Base-by-base conservation (phyloP, 2,113 vertebrate species). In the Thymallus thymallus region DNA sequence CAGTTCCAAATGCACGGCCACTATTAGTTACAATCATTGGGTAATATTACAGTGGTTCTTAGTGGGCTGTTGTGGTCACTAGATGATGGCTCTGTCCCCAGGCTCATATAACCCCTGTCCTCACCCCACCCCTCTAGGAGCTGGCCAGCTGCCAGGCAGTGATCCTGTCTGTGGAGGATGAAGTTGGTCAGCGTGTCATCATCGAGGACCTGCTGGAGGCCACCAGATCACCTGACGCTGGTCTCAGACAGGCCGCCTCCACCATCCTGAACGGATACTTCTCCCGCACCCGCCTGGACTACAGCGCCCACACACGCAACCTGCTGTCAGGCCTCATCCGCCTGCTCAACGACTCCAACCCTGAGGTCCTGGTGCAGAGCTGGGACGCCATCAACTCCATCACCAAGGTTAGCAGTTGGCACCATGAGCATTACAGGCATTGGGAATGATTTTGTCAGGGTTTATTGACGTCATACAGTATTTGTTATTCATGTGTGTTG, bases 381-480 rank as follows among this genome's bases (percentile, higher is more conserved):
- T 99, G 98, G 98, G 98, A 99, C 76, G 96, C 98, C 0, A 94
- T 99, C 74, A 97, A 95, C 82, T 94, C 97, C 80, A 97, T 99
- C 83, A 98, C 96, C 69, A 99, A 98, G 96, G 97, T 97, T 69
- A 80, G 93, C 7, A 74, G 6, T 41, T 41, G 4, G 3, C 68
- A 67, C 69, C n/a, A 22, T 14, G n/a, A 41, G 35, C 61, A 24
- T 32, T 65, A 30, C 61, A 14, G 22, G 12, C 22, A 29, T 24
- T 63, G 29, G 23, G 63, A 30, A 16, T 12, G 5, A 65, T 29
- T 30, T 26, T 18, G 48, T 51, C 7, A 60, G n/a, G n/a, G 56
- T n/a, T 60, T 60, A 60, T 6, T 20, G 13, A 55, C 1, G 51
- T 6, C 61, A 26, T 24, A 26, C 61, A 63, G 61, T 12, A 45